Evolutionary conservation across 30 jellyfish, hydroid and myxozoan genomes (phyloP).

Genomic region (Aurelia coerulea): DNA sequence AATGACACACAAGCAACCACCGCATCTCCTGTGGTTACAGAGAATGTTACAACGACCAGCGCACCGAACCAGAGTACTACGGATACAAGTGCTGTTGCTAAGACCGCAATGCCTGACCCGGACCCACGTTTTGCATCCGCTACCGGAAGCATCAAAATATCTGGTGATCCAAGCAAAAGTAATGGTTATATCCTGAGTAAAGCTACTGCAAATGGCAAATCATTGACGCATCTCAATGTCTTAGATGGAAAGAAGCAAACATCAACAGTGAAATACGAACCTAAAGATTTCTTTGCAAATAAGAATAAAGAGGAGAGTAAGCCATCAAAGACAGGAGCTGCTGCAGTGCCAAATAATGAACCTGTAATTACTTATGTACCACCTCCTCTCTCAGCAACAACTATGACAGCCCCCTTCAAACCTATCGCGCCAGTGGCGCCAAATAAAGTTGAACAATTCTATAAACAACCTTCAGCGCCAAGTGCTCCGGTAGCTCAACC

Average conservation of each 20-base stretch:
- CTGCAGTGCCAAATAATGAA: conserved; percentile 43
- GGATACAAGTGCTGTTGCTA: conserved; percentile 78
- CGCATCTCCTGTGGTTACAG: conserved; percentile 4
- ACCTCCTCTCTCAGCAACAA: conserved; percentile 16
- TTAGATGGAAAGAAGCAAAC: conserved; percentile 47
- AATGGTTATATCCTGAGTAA: conserved; percentile 79
- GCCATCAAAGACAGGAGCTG: conserved; percentile 4
- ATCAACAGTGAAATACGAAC: conserved; percentile 35
- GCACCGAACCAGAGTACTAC: conserved; percentile 52
- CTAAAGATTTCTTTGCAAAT: conserved; percentile 10
- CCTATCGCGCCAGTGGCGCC: conserved; percentile 33
- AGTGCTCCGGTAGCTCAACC: conserved; percentile 75
- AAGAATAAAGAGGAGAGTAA: conserved; percentile 14
- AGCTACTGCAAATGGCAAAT: conserved; percentile 93
- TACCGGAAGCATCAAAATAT: conserved; percentile 71
- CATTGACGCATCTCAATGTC: conserved; percentile 60
- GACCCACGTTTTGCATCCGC: conserved; percentile 90
- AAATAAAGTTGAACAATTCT: conserved; percentile 14
- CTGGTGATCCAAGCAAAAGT: conserved; percentile 85
- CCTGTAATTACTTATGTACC: conserved; percentile 30
- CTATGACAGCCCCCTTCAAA: conserved; percentile 33
- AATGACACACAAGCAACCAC: conserved; percentile 19
- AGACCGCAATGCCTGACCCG: conserved; percentile 92
- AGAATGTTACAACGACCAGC: conserved; percentile 14
- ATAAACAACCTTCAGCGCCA: conserved; percentile 44